Evolutionary conservation across 2,888 invertebrate genomes (phyloP), one percentile per base, ranked within the genome.

Genomic region (Cephus spinipes): DNA sequence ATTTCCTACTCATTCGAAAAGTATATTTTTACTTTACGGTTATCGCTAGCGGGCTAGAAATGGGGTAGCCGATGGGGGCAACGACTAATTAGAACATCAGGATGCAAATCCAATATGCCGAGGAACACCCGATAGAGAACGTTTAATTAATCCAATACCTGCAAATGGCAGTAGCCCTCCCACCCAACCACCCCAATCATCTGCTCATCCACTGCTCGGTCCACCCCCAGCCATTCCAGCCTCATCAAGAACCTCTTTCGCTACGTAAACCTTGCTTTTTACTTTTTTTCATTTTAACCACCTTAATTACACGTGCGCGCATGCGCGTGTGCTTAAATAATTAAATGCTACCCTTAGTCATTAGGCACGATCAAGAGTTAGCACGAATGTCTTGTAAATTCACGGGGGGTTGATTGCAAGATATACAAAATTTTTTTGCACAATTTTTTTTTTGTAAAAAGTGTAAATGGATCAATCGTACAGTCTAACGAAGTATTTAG

Each of bases 21-120:
- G 9, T 23, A 23, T 55, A 75, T 81, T 80, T 81, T 80, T 73
- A 79, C 76, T 36, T 77, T 15, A 31, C 68, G 40, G 76, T 74
- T 68, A 75, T 81, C 76, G 81, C 79, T 80, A 80, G 76, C 79
- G 80, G 78, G 79, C 78, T 79, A 79, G 79, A 76, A 81, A 81
- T 55, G 40, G 23, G 23, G 40, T 55, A 23, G 40, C 40, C 40
- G 40, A 23, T 23, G 40, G 40, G 23, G 79, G 77, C 80, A 79
- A 77, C 78, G 75, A 77, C 80, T 81, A 81, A 81, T 81, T 81
- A 81, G 81, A 80, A 79, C 81, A 73, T 40, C 80, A 81, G 77
- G 79, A 81, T 81, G 80, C 79, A 81, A 80, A 80, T 81, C 81
- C 80, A 81, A 81, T 81, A 81, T 80, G 55, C 77, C 79, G 77